Evolutionary conservation across 2,113 vertebrate genomes (phyloP), one percentile per base, ranked within the genome.

Genomic region (Meleagris gallopavo): DNA sequence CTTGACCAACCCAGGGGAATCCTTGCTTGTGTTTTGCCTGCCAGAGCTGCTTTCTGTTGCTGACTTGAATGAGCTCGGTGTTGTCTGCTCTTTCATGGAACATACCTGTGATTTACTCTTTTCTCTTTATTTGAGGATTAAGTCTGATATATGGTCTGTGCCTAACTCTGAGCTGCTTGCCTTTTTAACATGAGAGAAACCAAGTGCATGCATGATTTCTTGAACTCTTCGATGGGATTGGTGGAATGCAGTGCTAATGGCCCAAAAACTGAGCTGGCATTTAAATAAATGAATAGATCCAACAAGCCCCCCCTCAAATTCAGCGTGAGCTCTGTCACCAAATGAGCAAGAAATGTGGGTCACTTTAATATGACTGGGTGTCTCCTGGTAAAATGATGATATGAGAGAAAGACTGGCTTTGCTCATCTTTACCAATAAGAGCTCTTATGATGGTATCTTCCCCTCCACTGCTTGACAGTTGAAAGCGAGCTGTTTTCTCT

Each of bases 151-250:
- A 61, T 3, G 15, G 64, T 88, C 74, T 69, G 73, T 94, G 84
- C 94, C 90, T 94, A 86, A 97, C 58, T 97, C 95, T 93, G 93
- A 97, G 95, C 97, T 96, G 96, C 96, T 96, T 97, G 94, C 73
- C 0, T 92, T 88, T 91, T 94, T 71, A 93, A 95, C 58, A 16
- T 76, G 93, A 95, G 79, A 95, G 89, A 94, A 71, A 90, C 89
- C 20, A 7, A 94, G 74, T 97, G 97, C 97, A 97, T 97, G 97
- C 92, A 86, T 85, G 95, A 94, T 88, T 88, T 88, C 88, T 94
- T 82, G 92, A 90, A 87, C 80, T 92, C 85, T 89, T 80, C 90
- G 90, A 90, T 93, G 94, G 90, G 88, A 83, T 90, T 91, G 93
- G 94, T 95, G 91, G 96, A 96, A 96, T 96, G 97, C 72, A 0